Percentiles rank a stretch among this genome's conserved stretches.
Evolutionary conservation across 2,797 vertebrate species (phyloP).

Genomic region (Anguilla pacifica): DNA sequence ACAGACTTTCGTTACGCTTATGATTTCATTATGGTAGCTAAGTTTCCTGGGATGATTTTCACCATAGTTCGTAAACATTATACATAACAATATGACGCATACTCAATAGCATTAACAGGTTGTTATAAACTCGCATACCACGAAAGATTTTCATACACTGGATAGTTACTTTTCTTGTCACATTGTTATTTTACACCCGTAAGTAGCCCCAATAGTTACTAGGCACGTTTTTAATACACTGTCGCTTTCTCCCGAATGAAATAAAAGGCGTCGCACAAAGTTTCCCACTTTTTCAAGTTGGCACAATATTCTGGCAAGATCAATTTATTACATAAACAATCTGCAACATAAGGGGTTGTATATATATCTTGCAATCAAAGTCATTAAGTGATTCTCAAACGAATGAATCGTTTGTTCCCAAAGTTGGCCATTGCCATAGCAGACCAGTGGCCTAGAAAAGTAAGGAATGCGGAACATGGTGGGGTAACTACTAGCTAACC

Average conservation of each 20-base stretch:
- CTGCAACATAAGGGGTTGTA: neutral
- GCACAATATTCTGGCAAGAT: neutral
- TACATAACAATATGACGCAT: neutral
- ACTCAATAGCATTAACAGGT: neutral
- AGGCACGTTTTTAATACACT: neutral
- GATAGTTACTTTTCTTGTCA: neutral
- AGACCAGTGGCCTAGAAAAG: slow-evolving; percentile 14
- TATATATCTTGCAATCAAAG: neutral
- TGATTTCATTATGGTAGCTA: neutral
- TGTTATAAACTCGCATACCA: neutral
- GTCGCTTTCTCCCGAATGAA: neutral
- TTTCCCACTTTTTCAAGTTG: neutral
- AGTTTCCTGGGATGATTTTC: neutral
- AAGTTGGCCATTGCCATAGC: neutral
- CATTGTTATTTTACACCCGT: neutral
- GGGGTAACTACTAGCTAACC: slow-evolving; percentile 15
- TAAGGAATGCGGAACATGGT: slow-evolving; percentile 37
- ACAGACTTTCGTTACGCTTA: neutral
- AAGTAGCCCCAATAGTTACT: neutral
- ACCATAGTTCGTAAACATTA: neutral
- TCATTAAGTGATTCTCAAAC: neutral
- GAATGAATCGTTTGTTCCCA: neutral
- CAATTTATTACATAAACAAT: neutral
- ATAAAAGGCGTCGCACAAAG: neutral
- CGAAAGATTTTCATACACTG: neutral